phyloP scores from a whole-genome alignment of 2,113 vertebrate species.

The Oryzias curvinotus region DNA sequence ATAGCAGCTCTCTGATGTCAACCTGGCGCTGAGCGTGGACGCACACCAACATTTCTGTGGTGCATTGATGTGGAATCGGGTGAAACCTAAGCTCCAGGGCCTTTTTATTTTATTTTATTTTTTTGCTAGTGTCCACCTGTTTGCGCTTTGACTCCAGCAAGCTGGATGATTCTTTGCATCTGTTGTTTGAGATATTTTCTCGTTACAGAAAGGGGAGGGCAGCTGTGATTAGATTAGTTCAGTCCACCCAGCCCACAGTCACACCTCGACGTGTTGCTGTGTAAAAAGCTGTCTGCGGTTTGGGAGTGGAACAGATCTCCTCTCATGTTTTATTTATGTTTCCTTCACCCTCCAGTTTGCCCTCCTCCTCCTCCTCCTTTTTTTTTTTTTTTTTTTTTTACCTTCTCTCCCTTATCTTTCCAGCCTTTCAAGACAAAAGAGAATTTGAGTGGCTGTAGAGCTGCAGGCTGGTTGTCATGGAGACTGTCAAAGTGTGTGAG shows the following conservation, averaged over 20 bases:
- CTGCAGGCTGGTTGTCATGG: conserved; percentile 81
- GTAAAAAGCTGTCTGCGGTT: conserved; percentile 35
- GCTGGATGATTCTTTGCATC: conserved; percentile 28
- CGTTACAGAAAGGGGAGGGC: not conserved
- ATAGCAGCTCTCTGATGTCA: conserved; percentile 20
- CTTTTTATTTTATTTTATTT: conserved; percentile 25
- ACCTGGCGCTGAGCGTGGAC: conserved; percentile 21
- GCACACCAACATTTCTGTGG: conserved; percentile 30
- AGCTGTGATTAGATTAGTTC: conserved; percentile 31
- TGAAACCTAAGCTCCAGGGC: not conserved
- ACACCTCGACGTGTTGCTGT: conserved; percentile 44
- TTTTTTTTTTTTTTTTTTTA: conserved; percentile 9
- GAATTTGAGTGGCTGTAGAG: conserved; percentile 65
- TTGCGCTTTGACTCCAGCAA: conserved; percentile 30
- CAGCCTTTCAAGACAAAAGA: conserved; percentile 76
- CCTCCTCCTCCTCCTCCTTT: conserved; percentile 37
- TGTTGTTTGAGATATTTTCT: conserved; percentile 6
- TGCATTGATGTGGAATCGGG: conserved; percentile 22
- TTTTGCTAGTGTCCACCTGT: conserved; percentile 41
- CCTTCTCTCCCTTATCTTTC: conserved; percentile 61
- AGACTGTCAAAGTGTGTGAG: conserved; percentile 72
- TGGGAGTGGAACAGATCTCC: conserved; percentile 42
- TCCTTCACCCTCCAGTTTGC: conserved; percentile 56
- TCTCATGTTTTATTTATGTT: conserved; percentile 70
- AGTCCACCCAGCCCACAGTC: conserved; percentile 20